Evolutionary conservation across 2,797 vertebrate genomes (phyloP).

Genomic region (Phyllotis vaccarum): DNA sequence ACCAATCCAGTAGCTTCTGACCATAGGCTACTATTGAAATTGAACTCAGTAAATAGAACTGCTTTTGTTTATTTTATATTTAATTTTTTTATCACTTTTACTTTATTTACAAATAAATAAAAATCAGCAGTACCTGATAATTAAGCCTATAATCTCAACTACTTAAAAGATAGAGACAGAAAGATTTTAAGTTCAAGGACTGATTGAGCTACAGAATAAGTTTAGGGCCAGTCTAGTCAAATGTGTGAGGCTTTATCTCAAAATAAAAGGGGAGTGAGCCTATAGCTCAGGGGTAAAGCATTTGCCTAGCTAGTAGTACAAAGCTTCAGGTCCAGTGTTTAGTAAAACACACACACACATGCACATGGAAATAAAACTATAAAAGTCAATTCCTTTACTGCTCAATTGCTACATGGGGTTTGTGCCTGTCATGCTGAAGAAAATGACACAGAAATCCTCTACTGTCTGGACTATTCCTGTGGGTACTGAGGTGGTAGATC

Average conservation of each 20-base stretch:
- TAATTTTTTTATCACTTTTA: not conserved
- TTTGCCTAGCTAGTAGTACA: not conserved
- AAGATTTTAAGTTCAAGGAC: not conserved
- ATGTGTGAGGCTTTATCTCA: not conserved
- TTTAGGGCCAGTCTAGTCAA: not conserved
- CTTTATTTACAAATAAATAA: not conserved
- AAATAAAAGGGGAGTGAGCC: not conserved
- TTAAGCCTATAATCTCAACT: not conserved
- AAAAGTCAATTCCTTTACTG: not conserved
- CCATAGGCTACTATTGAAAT: not conserved
- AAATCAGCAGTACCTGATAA: not conserved
- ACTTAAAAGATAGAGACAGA: not conserved
- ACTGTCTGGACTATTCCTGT: accelerated
- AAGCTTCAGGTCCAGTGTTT: not conserved
- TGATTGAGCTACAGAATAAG: not conserved
- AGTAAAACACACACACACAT: not conserved
- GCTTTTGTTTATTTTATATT: not conserved
- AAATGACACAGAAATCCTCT: not conserved
- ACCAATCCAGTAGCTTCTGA: not conserved
- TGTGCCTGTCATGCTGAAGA: not conserved
- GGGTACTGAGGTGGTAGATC: not conserved
- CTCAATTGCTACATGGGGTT: not conserved
- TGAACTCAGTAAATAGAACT: not conserved
- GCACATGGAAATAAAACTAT: not conserved
- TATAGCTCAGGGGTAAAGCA: not conserved